Evolutionary conservation across 2,113 vertebrate species (phyloP), one percentile per base, ranked within the genome.

Genomic region (Catharus bicknelli): DNA sequence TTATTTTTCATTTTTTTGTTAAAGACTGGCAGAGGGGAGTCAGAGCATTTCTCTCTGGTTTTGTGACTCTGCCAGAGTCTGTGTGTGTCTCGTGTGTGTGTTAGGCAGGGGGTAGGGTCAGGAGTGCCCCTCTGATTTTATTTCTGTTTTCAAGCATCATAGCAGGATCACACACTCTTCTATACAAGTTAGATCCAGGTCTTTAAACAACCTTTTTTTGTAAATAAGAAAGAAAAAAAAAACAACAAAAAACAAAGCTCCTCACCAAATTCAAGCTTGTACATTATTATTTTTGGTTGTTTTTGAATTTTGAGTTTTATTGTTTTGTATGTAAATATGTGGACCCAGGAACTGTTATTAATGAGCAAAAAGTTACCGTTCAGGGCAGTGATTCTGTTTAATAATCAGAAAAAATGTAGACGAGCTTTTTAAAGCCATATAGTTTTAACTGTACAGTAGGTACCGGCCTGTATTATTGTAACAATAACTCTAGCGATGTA

Each of bases 361-460:
- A 98, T 97, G 98, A 99, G 98, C 98, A 98, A 98, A 99, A 98
- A 98, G 98, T 98, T 98, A 97, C 96, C 94, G 97, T 98, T 99
- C 98, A 98, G 98, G 98, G 98, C 98, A 98, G 97, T 98, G 98
- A 99, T 98, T 98, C 98, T 98, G 98, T 99, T 98, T 98, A 98
- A 98, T 99, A 98, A 98, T 98, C 97, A 98, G 97, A 98, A 98
- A 98, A 99, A 99, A 98, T 98, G 98, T 99, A 98, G 98, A 98
- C 96, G 98, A 98, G 98, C 98, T 98, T 99, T 99, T 99, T 99
- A 98, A 99, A 99, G 99, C 99, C 98, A 99, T 99, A 99, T 98
- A 99, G 98, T 99, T 99, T 98, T 99, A 98, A 98, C 98, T 99
- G 99, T 99, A 99, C 98, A 99, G 98, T 99, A 99, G 99, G 98